A percentile compares a stretch with the other conserved stretches of the same genome.
phyloP scores from a whole-genome alignment of 1,140 invertebrate genomes.

The Aphaenogaster rudis region DNA sequence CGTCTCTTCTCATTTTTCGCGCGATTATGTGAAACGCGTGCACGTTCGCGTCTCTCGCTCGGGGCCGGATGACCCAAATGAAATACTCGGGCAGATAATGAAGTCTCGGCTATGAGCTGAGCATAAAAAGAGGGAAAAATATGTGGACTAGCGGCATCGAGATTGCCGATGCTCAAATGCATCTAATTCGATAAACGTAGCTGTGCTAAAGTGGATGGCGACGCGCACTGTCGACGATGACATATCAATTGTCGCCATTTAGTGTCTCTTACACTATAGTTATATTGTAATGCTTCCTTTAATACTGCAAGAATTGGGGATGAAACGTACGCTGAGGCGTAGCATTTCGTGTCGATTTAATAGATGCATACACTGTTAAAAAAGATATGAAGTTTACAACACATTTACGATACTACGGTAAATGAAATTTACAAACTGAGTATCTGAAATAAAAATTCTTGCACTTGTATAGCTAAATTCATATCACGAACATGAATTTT shows the following conservation, averaged over 20 bases:
- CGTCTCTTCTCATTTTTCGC: constrained; percentile 35
- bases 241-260: constrained; percentile 24
- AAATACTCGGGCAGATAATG: not conserved
- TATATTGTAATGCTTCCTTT: not conserved
- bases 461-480: too few species aligned
- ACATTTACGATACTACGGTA: too few species aligned
- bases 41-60: not conserved
- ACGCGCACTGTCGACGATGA: constrained; percentile 7
- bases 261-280: not conserved
- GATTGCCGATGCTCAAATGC: not conserved
- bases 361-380: not conserved
- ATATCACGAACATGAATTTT: too few species aligned
- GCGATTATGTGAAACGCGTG: constrained; percentile 22
- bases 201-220: constrained; percentile 26
- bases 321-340: not conserved
- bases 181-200: constrained; percentile 44
- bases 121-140: not conserved
- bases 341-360: not conserved
- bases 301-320: not conserved
- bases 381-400: too few species aligned
- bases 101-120: not conserved
- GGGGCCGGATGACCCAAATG: not conserved
- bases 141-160: not conserved
- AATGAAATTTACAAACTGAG: too few species aligned
- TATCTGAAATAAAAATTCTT: too few species aligned